phyloP scores from a whole-genome alignment of 2,888 invertebrate species.

The Reticulitermes lucifugus region DNA sequence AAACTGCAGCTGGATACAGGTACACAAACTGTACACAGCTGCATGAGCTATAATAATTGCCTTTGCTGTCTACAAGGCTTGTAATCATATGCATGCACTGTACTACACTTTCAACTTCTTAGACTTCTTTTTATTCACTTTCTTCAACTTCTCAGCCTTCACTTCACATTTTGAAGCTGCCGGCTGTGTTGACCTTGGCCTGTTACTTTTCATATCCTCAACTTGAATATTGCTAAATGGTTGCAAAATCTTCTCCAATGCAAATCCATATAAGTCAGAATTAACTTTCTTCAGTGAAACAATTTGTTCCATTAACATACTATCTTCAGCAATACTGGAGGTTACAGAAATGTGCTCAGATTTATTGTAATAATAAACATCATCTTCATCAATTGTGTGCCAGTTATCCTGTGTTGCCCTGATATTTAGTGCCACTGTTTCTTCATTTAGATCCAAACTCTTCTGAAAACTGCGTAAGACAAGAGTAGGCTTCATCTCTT shows the following conservation, averaged over 20 bases:
- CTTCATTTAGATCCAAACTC: slow-evolving; percentile 66
- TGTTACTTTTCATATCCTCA: neutral
- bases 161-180: neutral
- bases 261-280: slow-evolving; percentile 70
- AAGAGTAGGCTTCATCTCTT: slow-evolving; percentile 57
- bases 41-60: too few species aligned
- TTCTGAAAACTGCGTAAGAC: slow-evolving; percentile 70
- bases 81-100: neutral
- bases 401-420: slow-evolving; percentile 53
- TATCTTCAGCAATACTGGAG: neutral
- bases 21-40: too few species aligned
- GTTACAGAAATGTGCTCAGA: slow-evolving; percentile 24
- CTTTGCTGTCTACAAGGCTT: neutral
- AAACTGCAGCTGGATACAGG: too few species aligned
- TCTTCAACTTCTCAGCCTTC: neutral
- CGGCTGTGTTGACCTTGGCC: neutral
- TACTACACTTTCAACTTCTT: neutral
- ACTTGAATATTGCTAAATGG: neutral
- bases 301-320: slow-evolving; percentile 64
- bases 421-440: slow-evolving; percentile 34
- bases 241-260: slow-evolving; percentile 63
- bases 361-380: slow-evolving; percentile 56
- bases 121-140: neutral
- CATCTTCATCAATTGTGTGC: slow-evolving; percentile 51
- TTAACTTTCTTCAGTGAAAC: slow-evolving; percentile 69